These are phyloP conservation scores for Maniola jurtina DNA, from an alignment of 1,140 invertebrate genomes.

Conservation along the genomic window DNA sequence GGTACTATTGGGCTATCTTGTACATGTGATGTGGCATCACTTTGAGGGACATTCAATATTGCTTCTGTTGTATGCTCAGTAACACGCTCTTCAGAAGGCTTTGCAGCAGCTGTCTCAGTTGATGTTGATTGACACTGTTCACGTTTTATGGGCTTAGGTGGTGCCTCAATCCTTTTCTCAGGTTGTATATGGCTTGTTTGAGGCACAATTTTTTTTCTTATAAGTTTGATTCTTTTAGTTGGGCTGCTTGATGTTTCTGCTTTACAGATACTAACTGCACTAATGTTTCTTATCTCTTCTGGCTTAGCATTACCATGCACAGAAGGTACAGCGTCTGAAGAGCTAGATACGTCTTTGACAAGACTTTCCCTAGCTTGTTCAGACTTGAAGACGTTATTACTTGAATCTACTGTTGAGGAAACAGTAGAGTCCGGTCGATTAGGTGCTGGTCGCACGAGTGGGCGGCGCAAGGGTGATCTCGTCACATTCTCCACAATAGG, in stretches of 20 bases:
- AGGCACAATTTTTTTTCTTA: conserved; percentile 62
- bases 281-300: conserved; percentile 69
- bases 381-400: conserved; percentile 44
- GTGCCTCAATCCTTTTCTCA: conserved; percentile 33
- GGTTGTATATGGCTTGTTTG: conserved; percentile 39
- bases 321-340: conserved; percentile 65
- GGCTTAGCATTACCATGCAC: conserved; percentile 62
- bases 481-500: conserved; percentile 42
- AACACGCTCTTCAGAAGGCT: background rate
- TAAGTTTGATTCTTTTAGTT: conserved; percentile 71
- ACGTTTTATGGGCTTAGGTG: conserved; percentile 34
- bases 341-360: conserved; percentile 72
- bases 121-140: conserved; percentile 69
- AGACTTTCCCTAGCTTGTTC: conserved; percentile 56
- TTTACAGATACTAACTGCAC: conserved; percentile 72
- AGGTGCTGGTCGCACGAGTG: conserved; percentile 58
- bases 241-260: conserved; percentile 68
- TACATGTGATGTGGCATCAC: background rate
- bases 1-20: conserved; percentile 10
- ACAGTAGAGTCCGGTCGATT: conserved; percentile 69
- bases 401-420: conserved; percentile 65
- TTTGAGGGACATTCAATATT: conserved; percentile 7
- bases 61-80: background rate
- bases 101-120: conserved; percentile 30
- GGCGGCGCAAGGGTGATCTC: conserved; percentile 53